phyloP scores from a whole-genome alignment of 2,797 vertebrate genomes.

The Vespertilio murinus region DNA sequence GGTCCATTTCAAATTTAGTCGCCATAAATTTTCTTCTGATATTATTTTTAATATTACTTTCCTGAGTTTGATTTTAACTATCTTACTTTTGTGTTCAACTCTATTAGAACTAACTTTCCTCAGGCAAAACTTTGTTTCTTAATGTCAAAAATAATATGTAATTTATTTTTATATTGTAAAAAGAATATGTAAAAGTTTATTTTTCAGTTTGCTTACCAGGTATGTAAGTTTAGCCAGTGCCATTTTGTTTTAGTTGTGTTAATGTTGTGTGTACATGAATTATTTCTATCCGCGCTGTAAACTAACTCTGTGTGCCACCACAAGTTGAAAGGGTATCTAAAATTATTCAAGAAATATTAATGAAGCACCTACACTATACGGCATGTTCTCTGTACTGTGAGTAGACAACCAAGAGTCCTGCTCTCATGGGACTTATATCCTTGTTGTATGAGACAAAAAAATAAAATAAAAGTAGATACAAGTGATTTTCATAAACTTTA shows the following conservation, averaged over 20 bases:
- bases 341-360: background rate
- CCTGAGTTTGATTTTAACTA: background rate
- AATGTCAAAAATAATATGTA: background rate
- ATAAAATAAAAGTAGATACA: background rate
- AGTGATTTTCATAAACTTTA: background rate
- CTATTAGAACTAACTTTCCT: background rate
- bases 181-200: background rate
- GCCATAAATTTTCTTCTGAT: background rate
- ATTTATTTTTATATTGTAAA: background rate
- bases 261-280: background rate
- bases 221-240: background rate
- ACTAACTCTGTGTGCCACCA: background rate
- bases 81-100: background rate
- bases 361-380: background rate
- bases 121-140: slow-evolving; percentile 21
- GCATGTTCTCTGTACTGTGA: background rate
- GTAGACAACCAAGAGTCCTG: background rate
- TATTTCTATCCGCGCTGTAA: background rate
- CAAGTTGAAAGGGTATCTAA: background rate
- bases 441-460: background rate
- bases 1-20: background rate
- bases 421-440: background rate
- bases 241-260: slow-evolving; percentile 8
- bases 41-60: background rate
- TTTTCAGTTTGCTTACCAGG: background rate